Conservation (phyloP, 2,113 vertebrate species). For the Capra hircus region DNA sequence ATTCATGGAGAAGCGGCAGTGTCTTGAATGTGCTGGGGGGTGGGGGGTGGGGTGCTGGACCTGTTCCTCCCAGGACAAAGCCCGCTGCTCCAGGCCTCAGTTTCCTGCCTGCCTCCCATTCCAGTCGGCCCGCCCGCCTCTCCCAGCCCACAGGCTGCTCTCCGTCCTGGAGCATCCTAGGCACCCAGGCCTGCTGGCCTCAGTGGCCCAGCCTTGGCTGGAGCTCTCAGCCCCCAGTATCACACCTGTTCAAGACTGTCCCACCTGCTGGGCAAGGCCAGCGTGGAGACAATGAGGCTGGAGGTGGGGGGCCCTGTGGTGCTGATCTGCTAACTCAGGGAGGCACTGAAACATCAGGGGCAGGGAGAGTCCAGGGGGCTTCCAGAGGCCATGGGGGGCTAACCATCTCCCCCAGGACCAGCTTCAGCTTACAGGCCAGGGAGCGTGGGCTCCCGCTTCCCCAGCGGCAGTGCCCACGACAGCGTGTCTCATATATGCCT, state of each 20-base stretch:
- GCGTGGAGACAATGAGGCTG: not conserved
- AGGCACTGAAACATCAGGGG: not conserved
- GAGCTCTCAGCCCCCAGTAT: not conserved
- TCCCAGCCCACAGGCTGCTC: not conserved
- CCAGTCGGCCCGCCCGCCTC: accelerated
- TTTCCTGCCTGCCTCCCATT: not conserved
- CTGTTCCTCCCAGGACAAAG: not conserved
- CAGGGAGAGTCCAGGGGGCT: not conserved
- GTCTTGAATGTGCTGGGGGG: accelerated
- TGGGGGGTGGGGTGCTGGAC: not conserved
- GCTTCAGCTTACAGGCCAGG: not conserved
- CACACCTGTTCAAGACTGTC: not conserved
- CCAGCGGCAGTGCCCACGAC: not conserved
- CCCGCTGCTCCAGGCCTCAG: not conserved
- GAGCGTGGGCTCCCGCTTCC: accelerated
- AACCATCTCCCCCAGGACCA: not conserved
- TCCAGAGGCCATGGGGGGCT: not conserved
- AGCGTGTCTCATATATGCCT: not conserved
- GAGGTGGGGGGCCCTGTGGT: accelerated
- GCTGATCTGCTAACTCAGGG: not conserved
- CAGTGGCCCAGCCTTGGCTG: not conserved
- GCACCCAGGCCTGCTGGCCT: not conserved
- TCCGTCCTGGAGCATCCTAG: not conserved
- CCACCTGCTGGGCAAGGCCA: not conserved
- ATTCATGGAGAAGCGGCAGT: not conserved